A percentile compares a stretch with the other conserved stretches of the same genome.
Conservation (phyloP, 2,113 vertebrate genomes). For the Bufo bufo region DNA sequence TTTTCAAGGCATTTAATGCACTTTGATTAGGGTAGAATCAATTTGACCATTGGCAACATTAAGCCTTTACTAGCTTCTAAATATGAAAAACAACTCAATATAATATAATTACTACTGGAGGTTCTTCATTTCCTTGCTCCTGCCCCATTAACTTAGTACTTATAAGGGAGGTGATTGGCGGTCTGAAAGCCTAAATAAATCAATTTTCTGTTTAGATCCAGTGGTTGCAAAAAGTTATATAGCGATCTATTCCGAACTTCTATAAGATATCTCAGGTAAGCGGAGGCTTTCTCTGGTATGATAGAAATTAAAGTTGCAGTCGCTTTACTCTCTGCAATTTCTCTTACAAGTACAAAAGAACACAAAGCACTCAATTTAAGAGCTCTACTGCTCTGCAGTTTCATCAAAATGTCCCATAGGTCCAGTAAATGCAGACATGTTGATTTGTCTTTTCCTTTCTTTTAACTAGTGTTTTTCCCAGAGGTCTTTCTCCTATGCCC, state of each 20-base stretch:
- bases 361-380: constrained; percentile 43
- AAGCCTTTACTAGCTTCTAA: no score
- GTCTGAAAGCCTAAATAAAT: background rate
- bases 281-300: background rate
- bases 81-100: no score
- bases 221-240: background rate
- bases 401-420: constrained; percentile 43
- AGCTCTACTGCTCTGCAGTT: constrained; percentile 33
- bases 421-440: constrained; percentile 41
- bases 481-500: background rate
- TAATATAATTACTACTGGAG: background rate
- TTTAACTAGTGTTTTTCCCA: constrained; percentile 25
- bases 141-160: background rate
- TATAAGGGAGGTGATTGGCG: background rate
- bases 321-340: constrained; percentile 28
- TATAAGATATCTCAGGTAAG: background rate
- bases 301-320: constrained; percentile 17
- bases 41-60: no score
- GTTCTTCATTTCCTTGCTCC: background rate
- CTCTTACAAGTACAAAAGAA: constrained; percentile 36
- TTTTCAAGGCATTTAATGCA: no score
- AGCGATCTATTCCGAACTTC: background rate
- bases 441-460: constrained; percentile 46
- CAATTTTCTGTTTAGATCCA: background rate
- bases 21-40: no score